Base-by-base conservation (phyloP, 2,888 invertebrate genomes). In the Lucinisca nassula region DNA sequence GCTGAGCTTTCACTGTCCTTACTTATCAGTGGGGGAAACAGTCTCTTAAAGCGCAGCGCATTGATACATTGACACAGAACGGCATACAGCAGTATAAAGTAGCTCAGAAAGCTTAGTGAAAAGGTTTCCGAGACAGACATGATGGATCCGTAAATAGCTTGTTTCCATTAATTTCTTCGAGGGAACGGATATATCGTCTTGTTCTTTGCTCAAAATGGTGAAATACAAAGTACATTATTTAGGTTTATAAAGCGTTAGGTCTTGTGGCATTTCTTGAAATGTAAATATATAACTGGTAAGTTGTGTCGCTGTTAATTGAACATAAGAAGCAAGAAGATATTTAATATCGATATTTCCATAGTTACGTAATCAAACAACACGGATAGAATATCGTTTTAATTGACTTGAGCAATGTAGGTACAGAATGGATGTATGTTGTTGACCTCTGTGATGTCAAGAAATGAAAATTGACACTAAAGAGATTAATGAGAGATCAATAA, bases 131-230 rank as follows among this genome's bases (percentile, higher is more conserved):
- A 35, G 30, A 67, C 12, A 35, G 67, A 35, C 30, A 30, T 35
- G 17, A 67, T 67, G 67, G 67, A 67, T 67, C 32, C 67, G 35
- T 67, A 67, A 67, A 67, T 35, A 32, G 67, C 24, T 35, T 67
- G 35, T 14, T 67, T 10, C 35, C 1, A 35, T 8, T 17, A 21
- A 67, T 4, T 35, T 10, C 58, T 58, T 40, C 27, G 24, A 24
- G 8, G 58, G 6, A 58, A 58, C 10, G 27, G 58, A 58, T 58
- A n/a, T n/a, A 58, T 58, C 27, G 24, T 51, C 27, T 24, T 58
- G 24, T 4, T 58, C 24, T n/a, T n/a, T n/a, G n/a, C n/a, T 10
- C 2, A 58, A 4, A 32, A 67, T 67, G 67, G 67, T 67, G 35
- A 67, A 67, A 67, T 35, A 10, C 21, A 67, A 67, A 27, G 27